These are phyloP conservation scores for Hormiphora californensis DNA, from an alignment of 37 sponge, comb jelly and placozoan species.

Conservation along the genomic window DNA sequence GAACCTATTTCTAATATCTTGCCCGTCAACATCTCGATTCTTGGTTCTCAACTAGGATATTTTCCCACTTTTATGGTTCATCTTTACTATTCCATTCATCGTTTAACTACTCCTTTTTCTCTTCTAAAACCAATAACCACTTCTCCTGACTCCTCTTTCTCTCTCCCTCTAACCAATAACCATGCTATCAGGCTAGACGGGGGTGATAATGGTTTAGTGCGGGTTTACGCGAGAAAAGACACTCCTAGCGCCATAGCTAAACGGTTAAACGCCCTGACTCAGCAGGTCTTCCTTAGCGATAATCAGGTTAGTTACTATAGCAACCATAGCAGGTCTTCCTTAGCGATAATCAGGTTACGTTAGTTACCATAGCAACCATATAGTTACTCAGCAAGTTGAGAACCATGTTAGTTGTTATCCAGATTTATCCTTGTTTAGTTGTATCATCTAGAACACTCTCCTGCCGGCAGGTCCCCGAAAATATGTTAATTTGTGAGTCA, in stretches of 20 bases:
- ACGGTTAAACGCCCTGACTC: neutral
- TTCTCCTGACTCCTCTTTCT: neutral
- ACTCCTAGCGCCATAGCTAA: constrained; percentile 30
- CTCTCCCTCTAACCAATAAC: neutral
- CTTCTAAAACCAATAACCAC: neutral
- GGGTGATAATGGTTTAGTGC: constrained; percentile 26
- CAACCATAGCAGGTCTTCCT: constrained; percentile 49
- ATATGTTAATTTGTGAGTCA: no score
- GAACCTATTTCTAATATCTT: no score
- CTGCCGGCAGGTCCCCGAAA: no score
- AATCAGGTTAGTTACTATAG: constrained; percentile 41
- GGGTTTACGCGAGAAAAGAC: constrained; percentile 46
- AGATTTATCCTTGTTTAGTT: no score
- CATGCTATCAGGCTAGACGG: neutral
- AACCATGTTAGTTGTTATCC: no score
- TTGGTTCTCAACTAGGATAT: no score
- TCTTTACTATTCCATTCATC: neutral
- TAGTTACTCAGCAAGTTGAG: no score
- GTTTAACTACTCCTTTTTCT: neutral
- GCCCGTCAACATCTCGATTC: no score
- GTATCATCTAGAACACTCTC: no score
- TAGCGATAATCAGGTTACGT: constrained; percentile 31
- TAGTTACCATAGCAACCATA: no score
- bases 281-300: constrained; percentile 33
- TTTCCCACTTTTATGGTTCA: neutral